Conservation (phyloP, 2,797 vertebrate genomes). For the Ctenosaura bakeri region DNA sequence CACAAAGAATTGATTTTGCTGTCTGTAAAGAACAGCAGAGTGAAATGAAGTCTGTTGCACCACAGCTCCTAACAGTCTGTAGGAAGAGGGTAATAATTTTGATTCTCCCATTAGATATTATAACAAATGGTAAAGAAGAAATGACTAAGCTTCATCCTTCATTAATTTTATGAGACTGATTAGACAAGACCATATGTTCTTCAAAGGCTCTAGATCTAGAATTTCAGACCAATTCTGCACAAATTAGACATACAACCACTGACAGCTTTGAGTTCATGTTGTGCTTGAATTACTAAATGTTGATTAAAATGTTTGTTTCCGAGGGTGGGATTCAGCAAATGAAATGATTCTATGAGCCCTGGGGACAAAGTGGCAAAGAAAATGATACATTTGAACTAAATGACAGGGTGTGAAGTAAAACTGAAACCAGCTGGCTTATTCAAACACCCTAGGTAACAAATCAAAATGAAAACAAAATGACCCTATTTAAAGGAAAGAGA, state of each 20-base stretch:
- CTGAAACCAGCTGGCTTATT: neutral
- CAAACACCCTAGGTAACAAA: neutral
- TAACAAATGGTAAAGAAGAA: slow-evolving; percentile 44
- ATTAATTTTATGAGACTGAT: slow-evolving; percentile 53
- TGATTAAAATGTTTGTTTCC: neutral
- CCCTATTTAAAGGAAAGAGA: no score
- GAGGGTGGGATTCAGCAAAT: neutral
- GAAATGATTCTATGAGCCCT: neutral
- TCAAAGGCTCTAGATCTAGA: neutral
- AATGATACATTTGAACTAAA: slow-evolving; percentile 7
- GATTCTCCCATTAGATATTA: slow-evolving; percentile 35
- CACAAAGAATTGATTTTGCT: neutral
- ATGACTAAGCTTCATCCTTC: neutral
- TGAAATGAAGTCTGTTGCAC: slow-evolving; percentile 8
- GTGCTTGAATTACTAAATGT: slow-evolving; percentile 3
- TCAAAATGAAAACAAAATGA: neutral
- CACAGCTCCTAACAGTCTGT: slow-evolving; percentile 43
- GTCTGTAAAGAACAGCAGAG: neutral
- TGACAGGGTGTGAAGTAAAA: neutral
- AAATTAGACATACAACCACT: neutral
- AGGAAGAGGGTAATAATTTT: slow-evolving; percentile 32
- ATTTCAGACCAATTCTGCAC: neutral
- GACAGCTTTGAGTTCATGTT: slow-evolving; percentile 1
- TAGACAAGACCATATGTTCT: slow-evolving; percentile 35
- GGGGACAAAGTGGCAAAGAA: neutral